Evolutionary conservation across 2,888 invertebrate genomes (phyloP).

Genomic region (Cephus runcator): DNA sequence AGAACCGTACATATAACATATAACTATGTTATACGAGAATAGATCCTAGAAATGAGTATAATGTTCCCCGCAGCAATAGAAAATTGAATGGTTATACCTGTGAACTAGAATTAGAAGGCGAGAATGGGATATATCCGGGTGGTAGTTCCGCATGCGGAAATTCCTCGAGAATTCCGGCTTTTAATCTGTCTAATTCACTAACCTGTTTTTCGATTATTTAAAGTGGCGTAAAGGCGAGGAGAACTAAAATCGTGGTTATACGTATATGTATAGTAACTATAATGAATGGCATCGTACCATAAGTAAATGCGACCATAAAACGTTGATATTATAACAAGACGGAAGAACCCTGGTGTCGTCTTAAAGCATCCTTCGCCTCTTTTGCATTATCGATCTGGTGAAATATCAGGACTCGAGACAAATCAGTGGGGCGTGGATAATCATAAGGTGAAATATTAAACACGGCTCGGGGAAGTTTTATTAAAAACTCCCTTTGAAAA

Average conservation of each 20-base stretch:
- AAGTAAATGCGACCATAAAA: background rate
- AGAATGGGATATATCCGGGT: background rate
- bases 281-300: background rate
- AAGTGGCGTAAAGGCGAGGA: background rate
- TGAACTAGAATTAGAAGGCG: background rate
- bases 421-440: slow-evolving; percentile 52
- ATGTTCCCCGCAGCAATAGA: background rate
- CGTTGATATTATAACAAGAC: background rate
- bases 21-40: too few relatives aligned
- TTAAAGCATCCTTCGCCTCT: background rate
- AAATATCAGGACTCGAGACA: slow-evolving; percentile 30
- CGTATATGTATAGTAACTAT: background rate
- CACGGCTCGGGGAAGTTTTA: slow-evolving; percentile 52
- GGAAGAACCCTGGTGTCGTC: background rate
- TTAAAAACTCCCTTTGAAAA: slow-evolving; percentile 56
- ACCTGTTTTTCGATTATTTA: background rate
- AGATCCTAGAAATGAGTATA: background rate
- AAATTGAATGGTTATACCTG: background rate
- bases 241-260: background rate
- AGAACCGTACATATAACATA: too few relatives aligned
- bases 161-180: background rate
- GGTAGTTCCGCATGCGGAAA: background rate
- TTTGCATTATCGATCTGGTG: background rate
- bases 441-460: slow-evolving; percentile 54
- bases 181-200: background rate